Evolutionary conservation across 2,888 invertebrate genomes (phyloP), one percentile per base, ranked within the genome.

Genomic region (Ischnura elegans): DNA sequence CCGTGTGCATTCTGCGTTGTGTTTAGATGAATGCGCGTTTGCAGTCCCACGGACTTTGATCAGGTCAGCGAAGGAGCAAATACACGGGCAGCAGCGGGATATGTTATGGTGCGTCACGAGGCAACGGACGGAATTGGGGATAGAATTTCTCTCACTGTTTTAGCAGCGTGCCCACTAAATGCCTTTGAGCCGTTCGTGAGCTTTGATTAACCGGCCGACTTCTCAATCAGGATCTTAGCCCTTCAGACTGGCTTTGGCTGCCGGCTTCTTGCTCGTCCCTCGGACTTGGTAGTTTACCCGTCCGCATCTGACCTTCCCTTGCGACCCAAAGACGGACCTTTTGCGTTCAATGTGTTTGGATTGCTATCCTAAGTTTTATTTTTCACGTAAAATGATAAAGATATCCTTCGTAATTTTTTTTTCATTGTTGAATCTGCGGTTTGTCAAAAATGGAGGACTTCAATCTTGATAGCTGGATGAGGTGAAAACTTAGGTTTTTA

Each of bases 141-240:
- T 76, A 13, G 29, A 76, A 76, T 76, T 76, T 76, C 76, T 76
- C 76, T 76, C 76, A 76, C 76, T 76, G 76, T 76, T 76, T 76
- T 76, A 76, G 36, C 76, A 76, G 76, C 36, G 36, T 36, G 36
- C n/a, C 76, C 16, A 16, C 36, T 36, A 10, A 36, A 76, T 36
- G 76, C 76, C 76, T 76, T 76, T 76, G 76, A 76, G 36, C 76
- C 13, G 76, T 36, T n/a, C n/a, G n/a, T 76, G 36, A 25, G 76
- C 76, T 76, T 76, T 76, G 76, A 76, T 76, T 76, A 76, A 76
- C 76, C 76, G 36, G 10, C 76, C 36, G 76, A 76, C 76, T 76
- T 76, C 76, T 76, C 76, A 76, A 36, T 76, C 76, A 76, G 16
- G 76, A 76, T 76, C 76, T 76, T 76, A 29, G 76, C 36, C 76